Evolutionary conservation across 1,140 invertebrate species (phyloP).

Genomic region (Rhyacophila brunnea): DNA sequence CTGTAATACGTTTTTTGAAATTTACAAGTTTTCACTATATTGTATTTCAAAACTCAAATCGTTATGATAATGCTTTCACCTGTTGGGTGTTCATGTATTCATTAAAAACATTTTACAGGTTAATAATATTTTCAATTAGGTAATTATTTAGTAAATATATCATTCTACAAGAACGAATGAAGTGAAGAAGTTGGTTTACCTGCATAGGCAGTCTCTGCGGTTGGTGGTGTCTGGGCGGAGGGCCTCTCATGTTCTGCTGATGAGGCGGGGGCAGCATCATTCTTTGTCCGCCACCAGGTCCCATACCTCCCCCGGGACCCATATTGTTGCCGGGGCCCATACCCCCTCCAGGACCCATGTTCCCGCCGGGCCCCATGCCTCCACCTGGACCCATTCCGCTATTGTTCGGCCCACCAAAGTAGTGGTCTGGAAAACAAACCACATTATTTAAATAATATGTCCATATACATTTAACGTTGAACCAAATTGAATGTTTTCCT

Average conservation of each 20-base stretch:
- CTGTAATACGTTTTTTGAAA: too few species aligned
- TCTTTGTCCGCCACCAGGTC: constrained; percentile 48
- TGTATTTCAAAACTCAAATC: too few species aligned
- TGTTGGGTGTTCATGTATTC: neutral
- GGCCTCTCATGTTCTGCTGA: constrained; percentile 39
- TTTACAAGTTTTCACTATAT: too few species aligned
- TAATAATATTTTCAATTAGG: too few species aligned
- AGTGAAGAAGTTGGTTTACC: constrained; percentile 9
- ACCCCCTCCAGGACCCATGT: constrained; percentile 22
- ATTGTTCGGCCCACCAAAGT: constrained; percentile 1
- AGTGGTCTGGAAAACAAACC: constrained; percentile 1
- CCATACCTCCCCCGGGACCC: constrained; percentile 45
- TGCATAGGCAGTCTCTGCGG: constrained; percentile 39
- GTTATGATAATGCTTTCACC: neutral
- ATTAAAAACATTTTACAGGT: too few species aligned
- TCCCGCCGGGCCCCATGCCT: constrained; percentile 22
- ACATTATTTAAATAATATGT: too few species aligned
- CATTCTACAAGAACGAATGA: too few species aligned
- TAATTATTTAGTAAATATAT: too few species aligned
- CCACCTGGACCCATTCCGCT: constrained; percentile 24
- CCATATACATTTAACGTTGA: too few species aligned
- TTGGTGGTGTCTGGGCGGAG: constrained; percentile 49
- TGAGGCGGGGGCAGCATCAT: constrained; percentile 36
- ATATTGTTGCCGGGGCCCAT: constrained; percentile 39
- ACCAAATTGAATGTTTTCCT: too few species aligned